A percentile compares a stretch with the other conserved stretches of the same genome.
These are phyloP conservation scores for Nanorana parkeri DNA, from an alignment of 2,113 vertebrate genomes.

Conservation along the genomic window DNA sequence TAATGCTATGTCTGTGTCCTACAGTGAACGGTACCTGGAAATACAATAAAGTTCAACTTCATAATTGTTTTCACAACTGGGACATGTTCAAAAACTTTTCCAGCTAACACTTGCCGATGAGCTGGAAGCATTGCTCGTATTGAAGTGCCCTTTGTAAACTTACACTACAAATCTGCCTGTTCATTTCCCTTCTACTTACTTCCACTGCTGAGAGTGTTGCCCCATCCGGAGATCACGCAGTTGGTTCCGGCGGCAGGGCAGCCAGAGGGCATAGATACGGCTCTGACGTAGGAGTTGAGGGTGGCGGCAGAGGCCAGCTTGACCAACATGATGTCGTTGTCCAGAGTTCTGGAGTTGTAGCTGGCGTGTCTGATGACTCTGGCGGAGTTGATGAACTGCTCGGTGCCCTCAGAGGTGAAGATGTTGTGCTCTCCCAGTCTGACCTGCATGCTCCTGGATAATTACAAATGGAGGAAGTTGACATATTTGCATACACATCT, in stretches of 20 bases:
- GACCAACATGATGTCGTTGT: too few relatives aligned
- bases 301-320: too few relatives aligned
- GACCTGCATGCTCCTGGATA: not conserved
- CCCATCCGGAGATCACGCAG: slow-evolving; percentile 65
- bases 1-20: too few relatives aligned
- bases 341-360: slow-evolving; percentile 64
- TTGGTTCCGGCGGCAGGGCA: slow-evolving; percentile 68
- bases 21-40: too few relatives aligned
- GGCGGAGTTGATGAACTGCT: slow-evolving; percentile 73
- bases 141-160: too few relatives aligned
- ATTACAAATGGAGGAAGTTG: not conserved
- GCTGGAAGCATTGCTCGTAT: too few relatives aligned
- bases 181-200: slow-evolving; percentile 55
- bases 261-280: slow-evolving; percentile 71
- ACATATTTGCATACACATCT: too few relatives aligned
- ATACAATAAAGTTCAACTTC: too few relatives aligned
- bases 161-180: too few relatives aligned
- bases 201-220: slow-evolving; percentile 69
- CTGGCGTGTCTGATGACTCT: slow-evolving; percentile 68
- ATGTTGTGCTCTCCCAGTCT: not conserved
- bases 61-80: too few relatives aligned
- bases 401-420: slow-evolving; percentile 66
- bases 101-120: too few relatives aligned
- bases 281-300: slow-evolving; percentile 64
- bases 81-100: too few relatives aligned